Conservation (phyloP, 2,113 vertebrate genomes). For the Misgurnus mizolepis region DNA sequence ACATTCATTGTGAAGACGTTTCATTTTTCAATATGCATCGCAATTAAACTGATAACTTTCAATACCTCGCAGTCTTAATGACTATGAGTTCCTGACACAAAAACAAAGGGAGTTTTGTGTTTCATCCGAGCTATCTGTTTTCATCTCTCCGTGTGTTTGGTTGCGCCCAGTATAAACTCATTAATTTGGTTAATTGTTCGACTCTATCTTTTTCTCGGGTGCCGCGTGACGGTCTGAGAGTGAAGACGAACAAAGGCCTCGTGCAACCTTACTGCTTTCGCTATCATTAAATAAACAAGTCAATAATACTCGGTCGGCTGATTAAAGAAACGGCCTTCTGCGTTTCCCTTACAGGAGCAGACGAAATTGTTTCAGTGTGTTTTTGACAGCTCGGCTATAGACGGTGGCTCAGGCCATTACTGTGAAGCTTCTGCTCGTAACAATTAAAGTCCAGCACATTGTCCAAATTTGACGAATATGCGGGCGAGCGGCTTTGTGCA, state of each 20-base stretch:
- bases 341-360: constrained; percentile 61
- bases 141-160: constrained; percentile 67
- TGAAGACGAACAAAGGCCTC: constrained; percentile 52
- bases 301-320: constrained; percentile 72
- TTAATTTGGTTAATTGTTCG: constrained; percentile 81
- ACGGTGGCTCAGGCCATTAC: constrained; percentile 60
- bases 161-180: constrained; percentile 74
- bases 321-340: constrained; percentile 70
- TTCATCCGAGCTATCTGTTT: constrained; percentile 63
- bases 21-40: constrained; percentile 46
- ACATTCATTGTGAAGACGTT: constrained; percentile 27
- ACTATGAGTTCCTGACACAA: constrained; percentile 43
- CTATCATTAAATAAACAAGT: constrained; percentile 78
- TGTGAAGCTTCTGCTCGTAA: constrained; percentile 61
- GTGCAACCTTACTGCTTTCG: constrained; percentile 59
- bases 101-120: constrained; percentile 66
- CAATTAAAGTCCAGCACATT: constrained; percentile 73
- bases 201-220: constrained; percentile 72
- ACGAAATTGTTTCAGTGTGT: constrained; percentile 76
- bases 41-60: constrained; percentile 57
- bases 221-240: constrained; percentile 54
- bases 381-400: constrained; percentile 76
- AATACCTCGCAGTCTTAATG: constrained; percentile 48
- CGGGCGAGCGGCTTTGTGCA: constrained; percentile 61
- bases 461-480: constrained; percentile 71